These are phyloP conservation scores for Chalcosyrphus nemorum DNA, from an alignment of 2,888 invertebrate genomes.

Conservation along the genomic window DNA sequence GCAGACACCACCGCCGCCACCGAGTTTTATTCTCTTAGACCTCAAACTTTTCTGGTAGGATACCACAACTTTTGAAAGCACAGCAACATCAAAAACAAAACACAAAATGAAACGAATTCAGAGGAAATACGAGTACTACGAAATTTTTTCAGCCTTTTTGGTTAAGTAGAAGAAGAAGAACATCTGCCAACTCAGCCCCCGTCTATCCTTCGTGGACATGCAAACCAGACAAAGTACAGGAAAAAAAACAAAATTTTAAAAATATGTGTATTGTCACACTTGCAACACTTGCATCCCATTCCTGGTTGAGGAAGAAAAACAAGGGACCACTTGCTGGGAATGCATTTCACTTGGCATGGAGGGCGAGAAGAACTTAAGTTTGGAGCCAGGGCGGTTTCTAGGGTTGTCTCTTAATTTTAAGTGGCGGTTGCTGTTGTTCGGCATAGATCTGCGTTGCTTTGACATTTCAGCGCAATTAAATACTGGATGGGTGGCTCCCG, in stretches of 20 bases:
- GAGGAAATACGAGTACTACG: conserved; percentile 33
- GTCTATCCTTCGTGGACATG: conserved; percentile 48
- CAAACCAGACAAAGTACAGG: conserved; percentile 62
- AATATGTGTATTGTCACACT: conserved; percentile 64
- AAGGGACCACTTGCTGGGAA: conserved; percentile 18
- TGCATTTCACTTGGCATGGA: conserved; percentile 34
- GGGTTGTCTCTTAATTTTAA: conserved; percentile 67
- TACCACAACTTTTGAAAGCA: conserved; percentile 44
- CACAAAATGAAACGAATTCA: conserved; percentile 21
- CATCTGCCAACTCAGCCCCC: conserved; percentile 57
- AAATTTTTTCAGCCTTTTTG: conserved; percentile 34
- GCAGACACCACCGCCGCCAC: conserved; percentile 38
- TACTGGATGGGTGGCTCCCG: conserved; percentile 7
- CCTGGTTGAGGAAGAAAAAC: neutral
- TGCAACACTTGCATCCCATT: conserved; percentile 49
- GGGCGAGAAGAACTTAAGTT: neutral
- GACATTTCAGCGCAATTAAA: conserved; percentile 70
- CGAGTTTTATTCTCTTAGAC: conserved; percentile 54
- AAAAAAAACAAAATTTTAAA: conserved; percentile 16
- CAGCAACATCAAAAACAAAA: neutral
- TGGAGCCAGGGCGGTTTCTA: conserved; percentile 7
- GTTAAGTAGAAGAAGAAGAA: conserved; percentile 22
- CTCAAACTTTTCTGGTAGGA: conserved; percentile 70
- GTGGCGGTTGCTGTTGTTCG: conserved; percentile 47
- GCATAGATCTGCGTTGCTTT: conserved; percentile 57